Conservation (phyloP, 2,113 vertebrate species). For the Lathamus discolor region DNA sequence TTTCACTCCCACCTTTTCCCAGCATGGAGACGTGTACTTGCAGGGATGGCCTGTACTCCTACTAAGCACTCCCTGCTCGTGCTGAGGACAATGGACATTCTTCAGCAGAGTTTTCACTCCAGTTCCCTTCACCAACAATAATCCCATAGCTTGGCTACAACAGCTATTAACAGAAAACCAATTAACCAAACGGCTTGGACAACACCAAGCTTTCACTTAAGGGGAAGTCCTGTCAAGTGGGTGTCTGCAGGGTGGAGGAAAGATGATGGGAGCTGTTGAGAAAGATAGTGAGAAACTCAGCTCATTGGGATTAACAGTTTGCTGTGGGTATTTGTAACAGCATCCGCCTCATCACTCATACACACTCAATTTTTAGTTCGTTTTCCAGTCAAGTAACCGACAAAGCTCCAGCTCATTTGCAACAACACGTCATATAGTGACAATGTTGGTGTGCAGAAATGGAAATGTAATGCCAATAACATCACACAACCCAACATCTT, state of each 20-base stretch:
- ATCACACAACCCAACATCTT: fast-evolving
- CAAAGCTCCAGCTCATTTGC: neutral
- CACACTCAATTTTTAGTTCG: neutral
- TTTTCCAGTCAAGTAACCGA: slow-evolving; percentile 22
- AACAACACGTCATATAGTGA: fast-evolving
- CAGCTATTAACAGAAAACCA: slow-evolving; percentile 11
- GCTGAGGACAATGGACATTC: neutral
- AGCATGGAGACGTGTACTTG: neutral
- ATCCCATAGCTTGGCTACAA: neutral
- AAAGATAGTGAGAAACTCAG: neutral
- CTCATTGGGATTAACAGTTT: neutral
- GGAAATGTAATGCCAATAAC: neutral
- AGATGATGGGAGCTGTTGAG: neutral
- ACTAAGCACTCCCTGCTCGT: neutral
- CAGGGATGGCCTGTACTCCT: neutral
- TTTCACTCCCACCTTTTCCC: neutral
- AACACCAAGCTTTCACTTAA: neutral
- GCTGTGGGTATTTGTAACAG: neutral
- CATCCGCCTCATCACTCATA: neutral
- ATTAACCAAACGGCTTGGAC: slow-evolving; percentile 1
- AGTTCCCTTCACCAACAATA: neutral
- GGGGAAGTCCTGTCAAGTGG: neutral
- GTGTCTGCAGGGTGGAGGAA: neutral
- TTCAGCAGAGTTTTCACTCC: neutral
- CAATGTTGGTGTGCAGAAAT: neutral